These are phyloP conservation scores for Monochamus saltuarius DNA, from an alignment of 1,140 invertebrate genomes.

Conservation along the genomic window DNA sequence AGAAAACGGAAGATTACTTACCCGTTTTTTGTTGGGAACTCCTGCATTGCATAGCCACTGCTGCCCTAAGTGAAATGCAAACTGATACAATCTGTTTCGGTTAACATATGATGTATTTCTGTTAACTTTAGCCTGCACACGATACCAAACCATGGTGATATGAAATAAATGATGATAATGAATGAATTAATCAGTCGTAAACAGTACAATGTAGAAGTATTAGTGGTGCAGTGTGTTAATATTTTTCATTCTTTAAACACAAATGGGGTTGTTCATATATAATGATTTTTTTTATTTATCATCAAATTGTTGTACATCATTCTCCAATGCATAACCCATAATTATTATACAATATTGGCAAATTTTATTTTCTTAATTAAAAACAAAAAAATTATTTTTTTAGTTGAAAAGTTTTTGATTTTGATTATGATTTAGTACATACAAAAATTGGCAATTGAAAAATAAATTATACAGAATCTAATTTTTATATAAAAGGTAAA, in stretches of 20 bases:
- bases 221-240: constrained; percentile 34
- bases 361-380: too few species aligned
- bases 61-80: constrained; percentile 78
- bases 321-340: too few species aligned
- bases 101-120: constrained; percentile 30
- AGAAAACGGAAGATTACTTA: constrained; percentile 45
- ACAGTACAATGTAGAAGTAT: background rate
- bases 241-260: constrained; percentile 19
- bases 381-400: too few species aligned
- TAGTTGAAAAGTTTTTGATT: too few species aligned
- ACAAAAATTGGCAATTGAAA: too few species aligned
- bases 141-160: constrained; percentile 39
- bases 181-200: constrained; percentile 10
- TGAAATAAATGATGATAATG: constrained; percentile 28
- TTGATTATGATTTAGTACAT: too few species aligned
- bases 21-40: constrained; percentile 65
- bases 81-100: constrained; percentile 65
- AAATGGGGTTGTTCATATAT: background rate
- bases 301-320: too few species aligned
- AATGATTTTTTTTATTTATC: too few species aligned
- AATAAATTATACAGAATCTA: too few species aligned
- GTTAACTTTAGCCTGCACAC: constrained; percentile 42
- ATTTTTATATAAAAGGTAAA: too few species aligned
- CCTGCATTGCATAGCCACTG: constrained; percentile 70
- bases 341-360: too few species aligned